Evolutionary conservation across 2,888 invertebrate species (phyloP).

Genomic region (Agrilus biguttatus): DNA sequence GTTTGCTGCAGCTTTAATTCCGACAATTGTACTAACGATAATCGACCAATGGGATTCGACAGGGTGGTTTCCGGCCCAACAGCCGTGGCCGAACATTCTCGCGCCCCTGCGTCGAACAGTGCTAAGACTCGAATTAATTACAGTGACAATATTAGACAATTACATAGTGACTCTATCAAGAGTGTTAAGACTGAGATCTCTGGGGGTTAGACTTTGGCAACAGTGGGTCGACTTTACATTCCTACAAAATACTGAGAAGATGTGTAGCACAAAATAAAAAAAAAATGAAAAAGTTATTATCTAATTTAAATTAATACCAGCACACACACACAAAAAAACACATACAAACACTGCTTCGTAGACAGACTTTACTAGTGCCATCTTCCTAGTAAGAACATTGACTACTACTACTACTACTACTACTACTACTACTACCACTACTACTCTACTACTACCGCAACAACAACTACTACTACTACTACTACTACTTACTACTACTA

Average conservation of each 20-base stretch:
- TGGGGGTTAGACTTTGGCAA: conserved; percentile 20
- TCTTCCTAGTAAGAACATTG: too few species aligned
- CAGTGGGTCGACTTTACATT: conserved; percentile 24
- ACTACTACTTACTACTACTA: too few species aligned
- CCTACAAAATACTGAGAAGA: conserved; percentile 21
- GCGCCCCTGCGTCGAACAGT: conserved; percentile 9
- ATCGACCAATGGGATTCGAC: conserved; percentile 29
- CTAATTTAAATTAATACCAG: too few species aligned
- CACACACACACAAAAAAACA: too few species aligned
- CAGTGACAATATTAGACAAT: conserved; percentile 25
- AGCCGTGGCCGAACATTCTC: conserved; percentile 12
- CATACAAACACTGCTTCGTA: too few species aligned
- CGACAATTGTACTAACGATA: conserved; percentile 30
- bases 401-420: too few species aligned
- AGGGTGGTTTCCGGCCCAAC: conserved; percentile 25
- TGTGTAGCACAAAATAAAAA: too few species aligned
- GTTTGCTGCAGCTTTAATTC: conserved; percentile 32
- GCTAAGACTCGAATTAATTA: conserved; percentile 9
- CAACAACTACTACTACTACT: too few species aligned
- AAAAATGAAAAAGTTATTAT: too few species aligned
- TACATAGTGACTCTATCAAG: conserved; percentile 22
- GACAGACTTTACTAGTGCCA: too few species aligned
- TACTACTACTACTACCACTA: too few species aligned
- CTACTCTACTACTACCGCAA: too few species aligned
- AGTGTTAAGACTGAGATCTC: conserved; percentile 19